phyloP scores from a whole-genome alignment of 2,797 vertebrate genomes.

The Acridotheres tristis region DNA sequence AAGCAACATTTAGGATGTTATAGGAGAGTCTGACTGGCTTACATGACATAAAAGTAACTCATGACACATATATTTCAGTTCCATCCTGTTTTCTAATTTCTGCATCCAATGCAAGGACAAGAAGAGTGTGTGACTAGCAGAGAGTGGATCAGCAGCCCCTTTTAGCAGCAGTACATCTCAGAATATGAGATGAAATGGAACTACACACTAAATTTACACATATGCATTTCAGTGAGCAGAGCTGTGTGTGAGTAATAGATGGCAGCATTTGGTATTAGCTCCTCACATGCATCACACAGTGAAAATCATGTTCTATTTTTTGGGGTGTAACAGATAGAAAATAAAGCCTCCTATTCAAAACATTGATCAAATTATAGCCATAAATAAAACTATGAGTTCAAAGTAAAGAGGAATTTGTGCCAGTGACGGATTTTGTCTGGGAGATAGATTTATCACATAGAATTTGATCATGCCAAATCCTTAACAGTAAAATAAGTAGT shows the following conservation, averaged over 20 bases:
- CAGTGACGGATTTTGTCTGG: conserved; percentile 8
- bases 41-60: not conserved
- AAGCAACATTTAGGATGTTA: not conserved
- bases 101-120: not conserved
- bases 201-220: not conserved
- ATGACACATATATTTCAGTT: not conserved
- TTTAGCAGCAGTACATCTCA: not conserved
- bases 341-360: conserved; percentile 37
- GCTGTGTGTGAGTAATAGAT: not conserved
- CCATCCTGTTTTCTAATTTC: not conserved
- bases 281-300: not conserved
- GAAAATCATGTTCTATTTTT: not conserved
- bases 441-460: conserved; percentile 7
- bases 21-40: not conserved
- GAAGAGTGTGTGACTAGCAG: not conserved
- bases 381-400: conserved; percentile 42
- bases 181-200: not conserved
- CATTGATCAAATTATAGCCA: conserved; percentile 7
- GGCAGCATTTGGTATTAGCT: not conserved
- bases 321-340: not conserved
- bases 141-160: not conserved
- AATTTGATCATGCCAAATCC: conserved; percentile 43
- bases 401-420: conserved; percentile 24
- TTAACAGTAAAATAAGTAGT: conserved; percentile 47
- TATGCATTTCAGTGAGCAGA: not conserved